Percentiles rank a stretch among this genome's conserved stretches.
phyloP scores from a whole-genome alignment of 92 coral and sea anemone species.

The Siderastrea radians region DNA sequence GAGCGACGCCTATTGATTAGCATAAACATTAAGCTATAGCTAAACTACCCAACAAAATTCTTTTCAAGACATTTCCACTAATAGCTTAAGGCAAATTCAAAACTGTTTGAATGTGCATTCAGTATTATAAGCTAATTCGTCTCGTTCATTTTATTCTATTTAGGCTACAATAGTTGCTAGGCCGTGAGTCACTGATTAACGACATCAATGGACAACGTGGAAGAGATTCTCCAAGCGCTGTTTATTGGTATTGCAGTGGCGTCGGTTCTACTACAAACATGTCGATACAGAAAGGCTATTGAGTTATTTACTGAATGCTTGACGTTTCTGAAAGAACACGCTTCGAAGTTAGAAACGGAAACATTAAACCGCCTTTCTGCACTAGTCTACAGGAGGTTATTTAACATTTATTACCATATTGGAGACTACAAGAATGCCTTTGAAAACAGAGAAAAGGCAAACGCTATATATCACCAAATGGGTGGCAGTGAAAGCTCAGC shows the following conservation, averaged over 20 bases:
- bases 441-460: neutral
- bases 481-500: neutral
- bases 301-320: neutral
- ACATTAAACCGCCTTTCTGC: neutral
- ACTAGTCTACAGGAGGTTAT: neutral
- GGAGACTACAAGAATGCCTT: slow-evolving; percentile 6
- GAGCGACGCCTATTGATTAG: too few relatives aligned
- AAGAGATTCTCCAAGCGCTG: neutral
- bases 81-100: too few relatives aligned
- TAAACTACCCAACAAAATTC: too few relatives aligned
- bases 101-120: too few relatives aligned
- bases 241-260: slow-evolving; percentile 6
- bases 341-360: neutral
- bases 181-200: neutral
- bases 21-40: too few relatives aligned
- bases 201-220: neutral
- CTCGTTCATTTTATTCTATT: neutral
- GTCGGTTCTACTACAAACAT: neutral
- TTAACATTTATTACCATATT: neutral
- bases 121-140: too few relatives aligned
- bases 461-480: neutral
- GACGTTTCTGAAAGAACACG: neutral
- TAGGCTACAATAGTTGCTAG: neutral
- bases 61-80: too few relatives aligned
- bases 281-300: slow-evolving; percentile 11